phyloP scores from a whole-genome alignment of 1,140 invertebrate species.

The Sogatella furcifera region DNA sequence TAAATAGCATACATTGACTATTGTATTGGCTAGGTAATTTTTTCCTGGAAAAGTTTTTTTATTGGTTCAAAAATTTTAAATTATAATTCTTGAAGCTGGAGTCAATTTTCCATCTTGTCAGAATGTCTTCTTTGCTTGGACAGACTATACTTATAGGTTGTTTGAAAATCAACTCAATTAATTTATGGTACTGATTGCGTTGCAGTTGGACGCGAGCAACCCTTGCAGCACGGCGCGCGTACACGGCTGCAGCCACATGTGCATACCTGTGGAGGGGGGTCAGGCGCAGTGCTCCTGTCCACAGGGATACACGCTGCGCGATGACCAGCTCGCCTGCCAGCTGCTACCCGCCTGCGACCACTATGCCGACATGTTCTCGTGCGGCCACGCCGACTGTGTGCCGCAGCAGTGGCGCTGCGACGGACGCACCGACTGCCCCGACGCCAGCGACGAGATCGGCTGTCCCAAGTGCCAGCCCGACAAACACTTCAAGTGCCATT shows the following conservation, averaged over 20 bases:
- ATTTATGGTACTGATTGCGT: too few species aligned
- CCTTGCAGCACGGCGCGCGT: slow-evolving; percentile 32
- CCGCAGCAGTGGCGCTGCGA: slow-evolving; percentile 77
- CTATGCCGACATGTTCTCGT: slow-evolving; percentile 59
- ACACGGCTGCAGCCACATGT: slow-evolving; percentile 59
- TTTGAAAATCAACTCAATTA: too few species aligned
- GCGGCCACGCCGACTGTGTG: slow-evolving; percentile 57
- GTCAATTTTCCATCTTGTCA: too few species aligned
- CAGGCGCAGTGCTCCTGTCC: slow-evolving; percentile 60
- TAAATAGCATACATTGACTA: too few species aligned
- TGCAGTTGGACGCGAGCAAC: slow-evolving; percentile 22
- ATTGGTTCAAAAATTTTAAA: too few species aligned
- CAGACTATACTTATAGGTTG: too few species aligned
- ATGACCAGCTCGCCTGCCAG: slow-evolving; percentile 56
- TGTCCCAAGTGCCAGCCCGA: slow-evolving; percentile 50
- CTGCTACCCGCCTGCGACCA: slow-evolving; percentile 57
- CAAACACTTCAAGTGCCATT: slow-evolving; percentile 53
- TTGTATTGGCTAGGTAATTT: too few species aligned
- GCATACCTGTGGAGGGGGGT: slow-evolving; percentile 35
- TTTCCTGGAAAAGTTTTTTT: too few species aligned
- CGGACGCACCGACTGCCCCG: slow-evolving; percentile 68
- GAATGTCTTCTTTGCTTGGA: too few species aligned
- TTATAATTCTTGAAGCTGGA: too few species aligned
- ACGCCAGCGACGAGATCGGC: slow-evolving; percentile 68
- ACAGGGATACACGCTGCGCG: slow-evolving; percentile 53